Conservation (phyloP, 2,113 vertebrate genomes). For the Trinectes maculatus region DNA sequence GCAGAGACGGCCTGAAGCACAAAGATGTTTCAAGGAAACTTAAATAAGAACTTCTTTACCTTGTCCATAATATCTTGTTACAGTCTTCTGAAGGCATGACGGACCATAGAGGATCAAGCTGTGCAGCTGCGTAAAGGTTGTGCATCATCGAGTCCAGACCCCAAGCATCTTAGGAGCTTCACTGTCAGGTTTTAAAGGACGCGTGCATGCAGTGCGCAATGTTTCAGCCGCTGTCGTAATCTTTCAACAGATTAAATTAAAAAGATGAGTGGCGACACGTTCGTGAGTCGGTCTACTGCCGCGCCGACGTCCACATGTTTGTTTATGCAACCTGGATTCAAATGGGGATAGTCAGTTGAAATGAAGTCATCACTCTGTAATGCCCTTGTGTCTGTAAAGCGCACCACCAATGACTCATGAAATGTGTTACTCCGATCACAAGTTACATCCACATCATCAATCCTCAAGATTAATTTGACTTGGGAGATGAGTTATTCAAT, state of each 20-base stretch:
- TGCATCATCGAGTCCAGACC: constrained; percentile 29
- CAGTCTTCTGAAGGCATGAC: constrained; percentile 28
- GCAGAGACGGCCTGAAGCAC: constrained; percentile 46
- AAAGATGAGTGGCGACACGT: constrained; percentile 47
- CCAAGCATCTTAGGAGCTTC: constrained; percentile 43
- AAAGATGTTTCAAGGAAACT: constrained; percentile 47
- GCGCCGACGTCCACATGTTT: constrained; percentile 38
- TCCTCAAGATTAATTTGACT: constrained; percentile 77
- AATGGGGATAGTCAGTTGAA: constrained; percentile 52
- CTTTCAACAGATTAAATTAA: constrained; percentile 72
- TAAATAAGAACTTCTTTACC: constrained; percentile 38
- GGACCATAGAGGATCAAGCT: constrained; percentile 32
- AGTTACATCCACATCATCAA: constrained; percentile 76
- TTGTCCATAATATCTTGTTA: constrained; percentile 36
- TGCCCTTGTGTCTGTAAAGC: constrained; percentile 38
- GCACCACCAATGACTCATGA: constrained; percentile 56
- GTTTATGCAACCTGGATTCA: constrained; percentile 56
- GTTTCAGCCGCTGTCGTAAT: constrained; percentile 60
- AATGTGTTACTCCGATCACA: constrained; percentile 64
- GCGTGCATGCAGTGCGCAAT: constrained; percentile 32
- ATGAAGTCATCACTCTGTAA: constrained; percentile 66
- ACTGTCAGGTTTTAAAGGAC: constrained; percentile 56
- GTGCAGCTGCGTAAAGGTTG: constrained; percentile 33
- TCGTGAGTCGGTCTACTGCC: constrained; percentile 44
- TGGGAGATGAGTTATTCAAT: constrained; percentile 78